Conservation (phyloP, 2,888 invertebrate genomes). For the Operophtera brumata region DNA sequence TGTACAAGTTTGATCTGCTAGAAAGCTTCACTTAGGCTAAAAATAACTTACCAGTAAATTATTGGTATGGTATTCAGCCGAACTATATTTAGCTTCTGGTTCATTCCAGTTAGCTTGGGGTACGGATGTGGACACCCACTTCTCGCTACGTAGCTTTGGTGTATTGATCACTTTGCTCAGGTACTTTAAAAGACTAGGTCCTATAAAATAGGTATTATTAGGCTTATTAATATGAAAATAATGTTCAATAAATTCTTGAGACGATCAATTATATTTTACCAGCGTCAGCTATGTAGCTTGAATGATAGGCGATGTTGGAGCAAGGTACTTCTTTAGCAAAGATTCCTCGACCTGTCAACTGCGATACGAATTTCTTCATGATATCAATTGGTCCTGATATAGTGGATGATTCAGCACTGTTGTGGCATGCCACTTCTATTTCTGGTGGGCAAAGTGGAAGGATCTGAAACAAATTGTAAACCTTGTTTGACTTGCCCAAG, state of each 20-base stretch:
- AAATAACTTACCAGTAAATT: conserved; percentile 83
- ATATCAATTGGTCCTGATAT: conserved; percentile 86
- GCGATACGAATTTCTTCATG: conserved; percentile 79
- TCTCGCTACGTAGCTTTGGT: conserved; percentile 83
- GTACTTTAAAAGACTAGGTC: conserved; percentile 73
- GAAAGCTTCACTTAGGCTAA: no score
- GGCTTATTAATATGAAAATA: neutral
- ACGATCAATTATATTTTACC: conserved; percentile 40
- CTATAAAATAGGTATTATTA: conserved; percentile 28
- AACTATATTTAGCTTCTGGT: conserved; percentile 75
- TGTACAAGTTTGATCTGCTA: no score
- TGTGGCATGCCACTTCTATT: conserved; percentile 89
- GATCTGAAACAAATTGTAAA: conserved; percentile 34
- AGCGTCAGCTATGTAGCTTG: conserved; percentile 86
- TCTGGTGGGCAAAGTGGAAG: conserved; percentile 73
- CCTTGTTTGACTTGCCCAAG: no score
- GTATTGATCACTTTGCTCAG: conserved; percentile 81
- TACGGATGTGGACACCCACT: conserved; percentile 92
- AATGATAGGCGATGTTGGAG: conserved; percentile 93
- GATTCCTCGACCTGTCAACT: conserved; percentile 54
- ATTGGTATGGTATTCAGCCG: conserved; percentile 92
- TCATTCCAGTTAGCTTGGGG: conserved; percentile 69
- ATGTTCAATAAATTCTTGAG: no score
- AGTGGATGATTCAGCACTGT: conserved; percentile 87
- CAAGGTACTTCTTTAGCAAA: conserved; percentile 75